Percentiles rank a stretch among this genome's conserved stretches.
phyloP scores from a whole-genome alignment of 1,140 invertebrate genomes.

The Stenopsyche tienmushanensis region DNA sequence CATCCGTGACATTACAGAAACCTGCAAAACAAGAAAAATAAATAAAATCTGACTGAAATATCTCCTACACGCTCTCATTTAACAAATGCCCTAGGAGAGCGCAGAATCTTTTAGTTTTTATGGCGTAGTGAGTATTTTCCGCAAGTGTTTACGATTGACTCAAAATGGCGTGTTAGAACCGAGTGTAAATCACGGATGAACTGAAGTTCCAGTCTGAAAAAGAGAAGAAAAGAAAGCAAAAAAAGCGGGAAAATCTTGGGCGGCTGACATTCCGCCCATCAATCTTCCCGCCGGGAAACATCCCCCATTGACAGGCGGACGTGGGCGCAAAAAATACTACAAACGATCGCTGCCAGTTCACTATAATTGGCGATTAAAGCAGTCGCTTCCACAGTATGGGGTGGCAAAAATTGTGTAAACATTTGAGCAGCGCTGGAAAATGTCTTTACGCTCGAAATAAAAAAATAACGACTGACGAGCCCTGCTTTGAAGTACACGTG shows the following conservation, averaged over 20 bases:
- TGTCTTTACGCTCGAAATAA: too few relatives aligned
- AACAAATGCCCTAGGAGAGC: too few relatives aligned
- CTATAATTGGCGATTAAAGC: constrained; percentile 33
- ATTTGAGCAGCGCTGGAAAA: too few relatives aligned
- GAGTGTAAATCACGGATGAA: constrained; percentile 16
- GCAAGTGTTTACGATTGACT: constrained; percentile 1
- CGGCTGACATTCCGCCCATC: constrained; percentile 23
- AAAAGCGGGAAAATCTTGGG: constrained; percentile 7
- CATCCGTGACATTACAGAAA: constrained; percentile 83
- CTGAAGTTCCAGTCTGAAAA: background rate
- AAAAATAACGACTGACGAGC: too few relatives aligned
- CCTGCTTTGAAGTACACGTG: too few relatives aligned
- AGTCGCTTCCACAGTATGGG: background rate
- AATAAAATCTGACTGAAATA: background rate
- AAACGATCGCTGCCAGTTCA: constrained; percentile 21
- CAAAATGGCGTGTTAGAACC: background rate
- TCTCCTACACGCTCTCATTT: too few relatives aligned
- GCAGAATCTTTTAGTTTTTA: too few relatives aligned
- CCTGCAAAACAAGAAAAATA: constrained; percentile 54
- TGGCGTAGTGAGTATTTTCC: background rate
- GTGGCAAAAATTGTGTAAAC: constrained; percentile 3
- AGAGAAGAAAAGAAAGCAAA: background rate
- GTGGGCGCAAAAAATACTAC: constrained; percentile 22
- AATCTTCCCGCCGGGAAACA: constrained; percentile 24
- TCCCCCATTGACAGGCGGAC: constrained; percentile 22